Evolutionary conservation across 2,797 vertebrate species (phyloP).

Genomic region (Gastrophryne carolinensis): DNA sequence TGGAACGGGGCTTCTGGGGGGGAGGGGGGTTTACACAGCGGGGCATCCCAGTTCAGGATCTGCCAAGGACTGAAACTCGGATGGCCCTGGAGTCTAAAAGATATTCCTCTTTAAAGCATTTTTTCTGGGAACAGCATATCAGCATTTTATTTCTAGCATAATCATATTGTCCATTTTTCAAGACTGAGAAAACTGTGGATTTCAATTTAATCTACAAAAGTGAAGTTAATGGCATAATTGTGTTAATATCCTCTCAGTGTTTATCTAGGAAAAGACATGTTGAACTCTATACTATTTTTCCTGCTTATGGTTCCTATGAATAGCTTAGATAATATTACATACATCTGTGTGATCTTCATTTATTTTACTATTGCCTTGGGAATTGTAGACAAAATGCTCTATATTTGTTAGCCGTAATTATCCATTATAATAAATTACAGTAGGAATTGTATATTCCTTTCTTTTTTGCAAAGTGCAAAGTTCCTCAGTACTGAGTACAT

Average conservation of each 20-base stretch:
- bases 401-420: background rate
- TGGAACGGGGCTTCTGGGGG: too few relatives aligned
- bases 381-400: background rate
- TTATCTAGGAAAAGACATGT: slow-evolving; percentile 14
- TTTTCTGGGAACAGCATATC: too few relatives aligned
- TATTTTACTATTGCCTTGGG: background rate
- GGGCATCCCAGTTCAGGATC: too few relatives aligned
- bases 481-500: background rate
- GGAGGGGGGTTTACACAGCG: too few relatives aligned
- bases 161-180: slow-evolving; percentile 14
- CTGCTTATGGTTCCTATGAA: slow-evolving; percentile 14
- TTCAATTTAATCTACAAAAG: background rate
- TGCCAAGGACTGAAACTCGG: too few relatives aligned
- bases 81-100: too few relatives aligned
- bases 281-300: background rate
- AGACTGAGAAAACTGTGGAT: background rate
- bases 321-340: slow-evolving; percentile 12
- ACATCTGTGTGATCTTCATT: background rate
- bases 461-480: background rate
- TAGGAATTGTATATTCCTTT: background rate
- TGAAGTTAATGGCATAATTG: slow-evolving; percentile 17
- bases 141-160: background rate
- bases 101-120: too few relatives aligned
- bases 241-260: background rate
- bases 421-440: background rate